phyloP scores from a whole-genome alignment of 2,113 vertebrate genomes.

The Brienomyrus brachyistius region DNA sequence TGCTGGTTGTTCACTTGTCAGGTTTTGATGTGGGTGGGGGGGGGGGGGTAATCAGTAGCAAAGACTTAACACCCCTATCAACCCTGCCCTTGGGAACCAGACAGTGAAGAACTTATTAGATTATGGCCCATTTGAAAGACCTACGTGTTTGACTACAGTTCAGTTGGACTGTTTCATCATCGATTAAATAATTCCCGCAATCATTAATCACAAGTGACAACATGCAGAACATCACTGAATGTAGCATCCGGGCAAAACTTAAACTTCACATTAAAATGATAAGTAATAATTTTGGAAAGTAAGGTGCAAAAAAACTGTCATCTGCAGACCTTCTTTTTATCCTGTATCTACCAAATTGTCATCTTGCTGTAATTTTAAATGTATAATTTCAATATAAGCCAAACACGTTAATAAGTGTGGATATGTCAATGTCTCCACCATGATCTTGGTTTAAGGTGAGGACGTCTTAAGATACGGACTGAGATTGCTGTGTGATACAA shows the following conservation, averaged over 20 bases:
- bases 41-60: not conserved
- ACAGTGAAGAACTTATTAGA: conserved; percentile 10
- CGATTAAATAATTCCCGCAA: not conserved
- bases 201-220: not conserved
- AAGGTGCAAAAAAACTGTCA: not conserved
- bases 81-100: not conserved
- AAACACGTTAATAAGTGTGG: not conserved
- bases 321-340: not conserved
- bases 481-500: not conserved
- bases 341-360: not conserved
- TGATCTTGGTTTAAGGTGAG: not conserved
- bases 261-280: not conserved
- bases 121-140: not conserved
- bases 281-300: not conserved
- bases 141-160: not conserved
- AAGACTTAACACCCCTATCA: conserved; percentile 3
- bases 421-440: not conserved
- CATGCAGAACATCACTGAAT: not conserved
- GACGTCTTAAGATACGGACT: not conserved
- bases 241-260: not conserved
- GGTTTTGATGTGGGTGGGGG: not conserved
- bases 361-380: not conserved
- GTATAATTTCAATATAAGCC: not conserved
- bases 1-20: not conserved
- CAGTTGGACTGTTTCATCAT: not conserved